Conservation (phyloP, 2,888 invertebrate genomes). For the Acanthosepion pharaonis region DNA sequence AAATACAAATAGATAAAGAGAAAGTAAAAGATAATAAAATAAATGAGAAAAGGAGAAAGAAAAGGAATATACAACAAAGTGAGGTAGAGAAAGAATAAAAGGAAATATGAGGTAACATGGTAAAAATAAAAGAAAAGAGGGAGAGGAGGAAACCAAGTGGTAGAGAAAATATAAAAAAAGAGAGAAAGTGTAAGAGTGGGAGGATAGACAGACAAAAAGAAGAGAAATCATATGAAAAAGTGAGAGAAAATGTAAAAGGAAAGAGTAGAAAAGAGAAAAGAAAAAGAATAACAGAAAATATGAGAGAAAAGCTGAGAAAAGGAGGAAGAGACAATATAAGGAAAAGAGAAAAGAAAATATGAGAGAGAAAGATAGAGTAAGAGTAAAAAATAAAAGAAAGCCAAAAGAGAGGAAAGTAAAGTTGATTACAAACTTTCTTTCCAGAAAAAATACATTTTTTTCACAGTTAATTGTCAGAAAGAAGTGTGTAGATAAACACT, state of each 20-base stretch:
- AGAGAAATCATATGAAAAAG: too few relatives aligned
- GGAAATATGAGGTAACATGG: too few relatives aligned
- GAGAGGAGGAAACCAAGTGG: background rate
- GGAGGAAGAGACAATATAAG: background rate
- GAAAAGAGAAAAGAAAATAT: too few relatives aligned
- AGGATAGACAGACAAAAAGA: too few relatives aligned
- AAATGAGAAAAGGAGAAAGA: background rate
- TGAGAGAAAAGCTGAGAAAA: too few relatives aligned
- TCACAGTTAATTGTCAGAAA: background rate
- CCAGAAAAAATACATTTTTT: background rate
- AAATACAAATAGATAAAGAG: background rate
- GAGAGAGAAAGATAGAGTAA: too few relatives aligned
- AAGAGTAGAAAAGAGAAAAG: too few relatives aligned
- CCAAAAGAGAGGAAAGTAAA: too few relatives aligned
- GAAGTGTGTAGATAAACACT: background rate
- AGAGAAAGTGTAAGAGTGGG: background rate
- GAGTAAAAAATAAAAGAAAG: too few relatives aligned
- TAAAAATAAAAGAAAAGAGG: background rate
- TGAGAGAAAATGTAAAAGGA: too few relatives aligned
- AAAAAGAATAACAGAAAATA: too few relatives aligned
- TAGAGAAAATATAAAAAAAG: background rate
- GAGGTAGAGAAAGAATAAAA: background rate
- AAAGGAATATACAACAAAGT: background rate
- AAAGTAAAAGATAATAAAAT: background rate
- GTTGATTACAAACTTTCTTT: background rate